A percentile compares a stretch with the other conserved stretches of the same genome.
Evolutionary conservation across 2,888 invertebrate genomes (phyloP).

Genomic region (Lissocephala sabroskyi): DNA sequence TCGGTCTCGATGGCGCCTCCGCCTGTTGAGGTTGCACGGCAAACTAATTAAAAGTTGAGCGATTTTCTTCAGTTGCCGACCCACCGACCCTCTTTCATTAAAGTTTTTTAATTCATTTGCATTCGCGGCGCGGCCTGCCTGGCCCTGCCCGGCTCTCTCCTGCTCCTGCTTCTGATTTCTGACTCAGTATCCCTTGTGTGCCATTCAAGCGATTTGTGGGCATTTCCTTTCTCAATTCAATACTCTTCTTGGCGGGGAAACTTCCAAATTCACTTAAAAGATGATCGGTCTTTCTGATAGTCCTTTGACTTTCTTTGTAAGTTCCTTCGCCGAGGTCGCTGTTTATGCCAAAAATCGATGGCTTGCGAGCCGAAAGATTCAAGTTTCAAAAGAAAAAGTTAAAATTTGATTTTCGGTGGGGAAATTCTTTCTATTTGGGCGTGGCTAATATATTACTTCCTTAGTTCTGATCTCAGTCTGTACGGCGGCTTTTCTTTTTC

Average conservation of each 20-base stretch:
- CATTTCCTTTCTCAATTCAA: no score
- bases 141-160: background rate
- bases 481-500: no score
- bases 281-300: background rate
- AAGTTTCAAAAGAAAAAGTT: no score
- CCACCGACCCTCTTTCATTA: slow-evolving; percentile 40
- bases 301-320: slow-evolving; percentile 5
- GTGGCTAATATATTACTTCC: no score
- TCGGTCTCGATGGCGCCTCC: background rate
- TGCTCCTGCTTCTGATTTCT: slow-evolving; percentile 44
- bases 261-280: no score
- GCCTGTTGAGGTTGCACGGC: slow-evolving; percentile 25
- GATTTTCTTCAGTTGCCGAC: slow-evolving; percentile 47
- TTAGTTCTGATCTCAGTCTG: no score
- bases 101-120: slow-evolving; percentile 34
- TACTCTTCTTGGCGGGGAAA: no score
- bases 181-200: slow-evolving; percentile 39
- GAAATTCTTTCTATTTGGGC: no score
- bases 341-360: no score
- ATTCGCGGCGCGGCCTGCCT: slow-evolving; percentile 1
- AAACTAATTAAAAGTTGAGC: slow-evolving; percentile 61
- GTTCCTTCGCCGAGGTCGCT: no score
- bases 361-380: no score
- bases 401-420: no score
- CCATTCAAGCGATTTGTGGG: slow-evolving; percentile 24